phyloP scores from a whole-genome alignment of 2,888 invertebrate genomes.

The Trichopoda pennipes region DNA sequence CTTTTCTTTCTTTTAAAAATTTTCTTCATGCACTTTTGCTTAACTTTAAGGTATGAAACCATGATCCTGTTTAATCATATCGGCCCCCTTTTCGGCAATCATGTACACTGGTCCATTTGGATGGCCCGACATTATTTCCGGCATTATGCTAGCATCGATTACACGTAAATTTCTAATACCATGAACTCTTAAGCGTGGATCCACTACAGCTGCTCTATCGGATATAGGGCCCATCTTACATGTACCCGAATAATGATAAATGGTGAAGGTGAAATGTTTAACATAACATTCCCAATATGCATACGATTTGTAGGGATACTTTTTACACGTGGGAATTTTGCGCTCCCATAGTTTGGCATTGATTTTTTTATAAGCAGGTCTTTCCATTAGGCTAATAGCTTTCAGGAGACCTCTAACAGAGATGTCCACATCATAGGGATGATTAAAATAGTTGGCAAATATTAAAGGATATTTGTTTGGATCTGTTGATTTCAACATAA shows the following conservation, averaged over 20 bases:
- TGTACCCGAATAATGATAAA: conserved; percentile 85
- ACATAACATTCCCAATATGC: conserved; percentile 86
- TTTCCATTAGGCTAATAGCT: conserved; percentile 82
- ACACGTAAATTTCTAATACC: conserved; percentile 82
- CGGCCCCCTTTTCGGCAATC: conserved; percentile 84
- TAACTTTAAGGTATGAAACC: conserved; percentile 75
- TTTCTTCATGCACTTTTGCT: not conserved
- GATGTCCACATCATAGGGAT: conserved; percentile 84
- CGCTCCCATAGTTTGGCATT: conserved; percentile 82
- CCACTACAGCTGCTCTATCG: conserved; percentile 85
- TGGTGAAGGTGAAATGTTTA: conserved; percentile 83
- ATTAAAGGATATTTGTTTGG: conserved; percentile 86
- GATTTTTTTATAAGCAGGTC: conserved; percentile 82
- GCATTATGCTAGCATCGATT: conserved; percentile 83
- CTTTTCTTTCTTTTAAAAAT: not conserved
- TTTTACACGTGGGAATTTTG: conserved; percentile 84
- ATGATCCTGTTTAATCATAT: conserved; percentile 82
- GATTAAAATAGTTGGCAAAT: conserved; percentile 86
- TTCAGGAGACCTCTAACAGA: conserved; percentile 84
- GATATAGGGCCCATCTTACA: conserved; percentile 85
- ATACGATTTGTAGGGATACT: conserved; percentile 81
- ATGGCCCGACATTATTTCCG: conserved; percentile 82
- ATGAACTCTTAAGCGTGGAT: conserved; percentile 83
- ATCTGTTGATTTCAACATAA: conserved; percentile 85
- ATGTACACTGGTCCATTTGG: conserved; percentile 83